These are phyloP conservation scores for Dilophus febrilis DNA, from an alignment of 2,888 invertebrate species.

Conservation along the genomic window DNA sequence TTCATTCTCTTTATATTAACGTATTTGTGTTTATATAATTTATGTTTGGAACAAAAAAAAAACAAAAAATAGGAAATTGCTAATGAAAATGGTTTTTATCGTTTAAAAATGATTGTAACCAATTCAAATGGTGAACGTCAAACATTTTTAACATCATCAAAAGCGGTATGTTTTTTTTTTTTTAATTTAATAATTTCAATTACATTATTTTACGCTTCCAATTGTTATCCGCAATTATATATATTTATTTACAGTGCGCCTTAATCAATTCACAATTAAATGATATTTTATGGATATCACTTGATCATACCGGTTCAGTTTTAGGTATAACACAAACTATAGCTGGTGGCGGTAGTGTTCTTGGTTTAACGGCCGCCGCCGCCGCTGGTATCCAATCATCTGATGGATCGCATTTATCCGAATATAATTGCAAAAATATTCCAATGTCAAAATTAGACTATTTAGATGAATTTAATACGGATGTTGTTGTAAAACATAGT, in stretches of 20 bases:
- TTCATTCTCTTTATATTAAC: too few species aligned
- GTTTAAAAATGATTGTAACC: constrained; percentile 48
- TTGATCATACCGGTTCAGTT: constrained; percentile 63
- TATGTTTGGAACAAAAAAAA: too few species aligned
- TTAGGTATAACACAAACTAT: constrained; percentile 48
- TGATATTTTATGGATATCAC: constrained; percentile 61
- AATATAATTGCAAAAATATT: constrained; percentile 1
- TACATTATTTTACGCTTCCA: background rate
- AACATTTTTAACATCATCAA: constrained; percentile 59
- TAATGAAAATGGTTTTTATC: constrained; percentile 52
- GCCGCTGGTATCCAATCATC: too few species aligned
- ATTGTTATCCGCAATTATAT: background rate
- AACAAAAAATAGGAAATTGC: constrained; percentile 52
- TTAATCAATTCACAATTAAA: constrained; percentile 58
- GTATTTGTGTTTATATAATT: too few species aligned
- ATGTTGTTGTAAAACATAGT: constrained; percentile 60
- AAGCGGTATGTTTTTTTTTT: constrained; percentile 39
- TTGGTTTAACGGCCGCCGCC: background rate
- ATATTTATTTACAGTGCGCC: constrained; percentile 37
- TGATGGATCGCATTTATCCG: too few species aligned
- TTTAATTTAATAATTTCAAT: constrained; percentile 4
- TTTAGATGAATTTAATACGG: constrained; percentile 49
- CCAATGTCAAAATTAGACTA: constrained; percentile 24
- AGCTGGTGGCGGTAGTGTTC: constrained; percentile 15
- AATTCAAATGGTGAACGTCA: constrained; percentile 47